Percentiles rank a stretch among this genome's conserved stretches.
These are phyloP conservation scores for Rhinichthys osculus DNA, from an alignment of 2,797 vertebrate species.

Conservation along the genomic window DNA sequence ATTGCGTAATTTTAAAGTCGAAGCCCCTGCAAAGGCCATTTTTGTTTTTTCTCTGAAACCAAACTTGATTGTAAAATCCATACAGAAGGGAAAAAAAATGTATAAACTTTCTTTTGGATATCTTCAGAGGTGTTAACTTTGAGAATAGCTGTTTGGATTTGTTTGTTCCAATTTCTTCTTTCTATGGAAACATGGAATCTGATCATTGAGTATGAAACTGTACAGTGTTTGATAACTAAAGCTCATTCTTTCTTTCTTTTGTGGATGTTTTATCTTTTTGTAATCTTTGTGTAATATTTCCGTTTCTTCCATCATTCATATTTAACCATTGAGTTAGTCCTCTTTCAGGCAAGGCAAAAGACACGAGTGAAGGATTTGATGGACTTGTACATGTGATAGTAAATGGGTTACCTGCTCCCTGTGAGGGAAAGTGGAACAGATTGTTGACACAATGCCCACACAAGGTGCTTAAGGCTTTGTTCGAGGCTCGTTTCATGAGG, in stretches of 20 bases:
- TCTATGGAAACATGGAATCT: constrained; percentile 78
- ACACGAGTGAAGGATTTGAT: constrained; percentile 1
- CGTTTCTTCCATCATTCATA: constrained; percentile 63
- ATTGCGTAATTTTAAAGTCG: not conserved
- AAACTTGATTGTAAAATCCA: constrained; percentile 81
- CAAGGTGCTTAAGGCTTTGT: constrained; percentile 27
- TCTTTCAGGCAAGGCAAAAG: constrained; percentile 41
- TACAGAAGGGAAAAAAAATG: constrained; percentile 69
- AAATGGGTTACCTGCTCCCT: not conserved
- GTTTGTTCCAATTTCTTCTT: constrained; percentile 76
- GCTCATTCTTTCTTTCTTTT: constrained; percentile 61
- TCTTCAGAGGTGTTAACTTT: constrained; percentile 77
- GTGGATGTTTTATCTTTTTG: constrained; percentile 75
- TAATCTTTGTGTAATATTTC: constrained; percentile 65
- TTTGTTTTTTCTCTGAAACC: constrained; percentile 72
- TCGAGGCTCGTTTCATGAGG: constrained; percentile 1
- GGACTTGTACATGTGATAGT: constrained; percentile 11
- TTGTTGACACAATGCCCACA: constrained; percentile 27
- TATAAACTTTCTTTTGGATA: constrained; percentile 82
- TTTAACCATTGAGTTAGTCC: constrained; percentile 64
- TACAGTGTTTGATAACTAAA: constrained; percentile 81
- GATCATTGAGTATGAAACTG: constrained; percentile 80
- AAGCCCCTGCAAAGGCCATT: constrained; percentile 17
- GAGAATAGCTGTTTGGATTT: constrained; percentile 77
- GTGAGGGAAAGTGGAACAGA: constrained; percentile 11